Evolutionary conservation across 2,113 vertebrate genomes (phyloP).

Genomic region (Rhinolophus ferrumequinum): DNA sequence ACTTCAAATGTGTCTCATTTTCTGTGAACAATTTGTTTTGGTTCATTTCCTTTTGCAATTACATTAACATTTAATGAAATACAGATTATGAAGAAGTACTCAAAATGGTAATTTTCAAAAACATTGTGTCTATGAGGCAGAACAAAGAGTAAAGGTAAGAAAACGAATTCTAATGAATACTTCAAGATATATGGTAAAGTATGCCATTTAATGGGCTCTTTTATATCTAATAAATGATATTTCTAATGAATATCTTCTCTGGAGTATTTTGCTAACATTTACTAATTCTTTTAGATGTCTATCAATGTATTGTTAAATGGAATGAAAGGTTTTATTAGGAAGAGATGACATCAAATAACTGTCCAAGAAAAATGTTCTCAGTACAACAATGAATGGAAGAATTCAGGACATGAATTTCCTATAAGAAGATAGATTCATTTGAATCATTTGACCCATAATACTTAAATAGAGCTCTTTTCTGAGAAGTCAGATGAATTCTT

Average conservation of each 20-base stretch:
- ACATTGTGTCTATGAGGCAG: conserved; percentile 54
- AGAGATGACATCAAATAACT: conserved; percentile 3
- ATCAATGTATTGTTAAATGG: neutral
- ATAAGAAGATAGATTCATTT: conserved; percentile 25
- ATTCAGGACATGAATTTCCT: neutral
- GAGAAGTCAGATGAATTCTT: neutral
- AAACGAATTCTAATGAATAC: conserved; percentile 45
- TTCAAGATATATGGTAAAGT: conserved; percentile 4
- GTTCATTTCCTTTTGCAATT: conserved; percentile 77
- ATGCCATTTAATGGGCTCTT: neutral
- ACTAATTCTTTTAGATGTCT: conserved; percentile 14
- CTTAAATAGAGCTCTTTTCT: conserved; percentile 23
- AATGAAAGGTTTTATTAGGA: conserved; percentile 37
- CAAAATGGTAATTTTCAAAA: conserved; percentile 71
- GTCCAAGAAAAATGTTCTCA: neutral
- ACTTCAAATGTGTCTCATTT: conserved; percentile 60
- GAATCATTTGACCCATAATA: conserved; percentile 27
- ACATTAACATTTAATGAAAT: conserved; percentile 76
- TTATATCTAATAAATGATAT: conserved; percentile 46
- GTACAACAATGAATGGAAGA: neutral
- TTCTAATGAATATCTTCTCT: conserved; percentile 32
- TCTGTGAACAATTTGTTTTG: conserved; percentile 70
- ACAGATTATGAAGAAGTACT: conserved; percentile 69
- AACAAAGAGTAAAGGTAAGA: conserved; percentile 64
- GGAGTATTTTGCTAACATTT: conserved; percentile 54